A percentile compares a stretch with the other conserved stretches of the same genome.
Conservation (phyloP, 2,113 vertebrate species). For the Dipodomys merriami region DNA sequence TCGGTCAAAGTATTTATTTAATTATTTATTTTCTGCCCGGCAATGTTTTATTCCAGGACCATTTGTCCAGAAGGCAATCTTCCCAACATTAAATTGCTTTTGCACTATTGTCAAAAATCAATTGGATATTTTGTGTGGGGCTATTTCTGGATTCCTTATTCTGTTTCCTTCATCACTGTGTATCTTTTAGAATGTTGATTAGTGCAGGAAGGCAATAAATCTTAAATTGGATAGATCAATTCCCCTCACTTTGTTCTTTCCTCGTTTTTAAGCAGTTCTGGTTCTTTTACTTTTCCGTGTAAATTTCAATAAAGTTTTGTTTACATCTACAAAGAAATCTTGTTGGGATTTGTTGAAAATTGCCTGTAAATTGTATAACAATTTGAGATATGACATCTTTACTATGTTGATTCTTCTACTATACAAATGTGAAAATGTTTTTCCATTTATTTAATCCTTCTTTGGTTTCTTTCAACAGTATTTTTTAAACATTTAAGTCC, state of each 20-base stretch:
- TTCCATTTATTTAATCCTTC: background rate
- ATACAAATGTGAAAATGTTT: background rate
- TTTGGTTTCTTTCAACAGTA: constrained; percentile 7
- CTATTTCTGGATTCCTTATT: background rate
- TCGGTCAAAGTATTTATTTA: no score
- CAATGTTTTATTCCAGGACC: no score
- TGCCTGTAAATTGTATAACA: background rate
- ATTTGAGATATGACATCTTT: background rate
- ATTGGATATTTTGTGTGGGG: background rate
- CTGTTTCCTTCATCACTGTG: background rate
- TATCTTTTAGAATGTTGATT: background rate
- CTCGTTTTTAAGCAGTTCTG: background rate
- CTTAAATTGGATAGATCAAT: background rate
- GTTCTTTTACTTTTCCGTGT: background rate
- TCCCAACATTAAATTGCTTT: background rate
- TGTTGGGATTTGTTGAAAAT: background rate
- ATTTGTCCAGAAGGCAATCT: background rate
- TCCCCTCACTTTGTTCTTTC: background rate
- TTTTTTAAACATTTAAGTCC: background rate
- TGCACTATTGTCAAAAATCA: constrained; percentile 2
- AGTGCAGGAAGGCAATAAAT: background rate
- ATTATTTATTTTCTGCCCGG: no score
- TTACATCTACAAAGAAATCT: background rate
- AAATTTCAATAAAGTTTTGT: background rate
- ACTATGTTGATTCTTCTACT: background rate